Evolutionary conservation across 2,888 invertebrate species (phyloP).

Genomic region (Allygus modestus): DNA sequence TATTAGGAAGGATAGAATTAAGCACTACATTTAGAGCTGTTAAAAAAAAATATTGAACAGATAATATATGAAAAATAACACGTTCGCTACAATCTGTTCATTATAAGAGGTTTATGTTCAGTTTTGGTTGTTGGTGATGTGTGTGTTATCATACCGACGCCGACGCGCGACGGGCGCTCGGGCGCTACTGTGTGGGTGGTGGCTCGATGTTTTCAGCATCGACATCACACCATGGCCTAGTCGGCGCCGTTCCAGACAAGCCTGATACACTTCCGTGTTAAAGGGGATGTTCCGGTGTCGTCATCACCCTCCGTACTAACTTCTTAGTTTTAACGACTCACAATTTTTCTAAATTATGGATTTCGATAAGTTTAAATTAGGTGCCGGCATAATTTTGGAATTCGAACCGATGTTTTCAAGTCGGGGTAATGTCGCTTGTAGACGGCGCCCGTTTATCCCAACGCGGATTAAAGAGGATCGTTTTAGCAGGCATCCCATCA

Average conservation of each 20-base stretch:
- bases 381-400: neutral
- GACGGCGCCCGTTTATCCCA: neutral
- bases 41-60: no score
- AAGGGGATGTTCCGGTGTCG: constrained; percentile 55
- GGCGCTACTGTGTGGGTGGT: constrained; percentile 2
- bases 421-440: neutral
- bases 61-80: no score
- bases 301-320: neutral
- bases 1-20: no score
- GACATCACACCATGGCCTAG: constrained; percentile 53
- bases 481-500: neutral
- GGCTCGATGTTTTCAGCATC: constrained; percentile 59
- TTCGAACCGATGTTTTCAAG: neutral
- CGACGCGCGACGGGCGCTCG: neutral
- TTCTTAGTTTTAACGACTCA: no score
- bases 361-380: no score
- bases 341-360: no score
- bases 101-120: no score
- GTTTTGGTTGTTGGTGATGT: neutral
- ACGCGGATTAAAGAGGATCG: neutral
- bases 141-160: no score
- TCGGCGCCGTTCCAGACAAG: constrained; percentile 64
- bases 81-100: no score
- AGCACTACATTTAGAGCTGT: no score
- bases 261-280: constrained; percentile 60